Percentiles rank a stretch among this genome's conserved stretches.
Evolutionary conservation across 1,140 invertebrate genomes (phyloP).

Genomic region (Orchestia grillus): DNA sequence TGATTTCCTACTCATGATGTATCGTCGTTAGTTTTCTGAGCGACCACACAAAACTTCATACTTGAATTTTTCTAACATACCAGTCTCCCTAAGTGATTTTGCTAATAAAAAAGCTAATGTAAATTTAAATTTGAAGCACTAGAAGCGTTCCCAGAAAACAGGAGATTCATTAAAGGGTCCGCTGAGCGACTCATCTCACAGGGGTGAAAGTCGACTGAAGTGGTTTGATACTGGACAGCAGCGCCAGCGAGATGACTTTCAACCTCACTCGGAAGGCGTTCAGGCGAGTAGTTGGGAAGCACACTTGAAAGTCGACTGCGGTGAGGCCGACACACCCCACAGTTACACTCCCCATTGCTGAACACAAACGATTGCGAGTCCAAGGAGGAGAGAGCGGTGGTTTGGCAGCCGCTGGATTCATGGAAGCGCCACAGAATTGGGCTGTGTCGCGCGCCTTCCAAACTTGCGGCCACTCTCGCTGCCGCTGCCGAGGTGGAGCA

Average conservation of each 20-base stretch:
- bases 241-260: not conserved
- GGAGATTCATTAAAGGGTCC: not conserved
- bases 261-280: not conserved
- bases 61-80: not conserved
- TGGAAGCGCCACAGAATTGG: constrained; percentile 1
- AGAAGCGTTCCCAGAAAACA: not conserved
- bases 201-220: not conserved
- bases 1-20: not conserved
- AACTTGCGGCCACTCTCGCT: not conserved
- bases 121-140: not conserved
- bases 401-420: not conserved
- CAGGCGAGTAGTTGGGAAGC: not conserved
- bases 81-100: not conserved
- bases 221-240: not conserved
- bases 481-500: not conserved
- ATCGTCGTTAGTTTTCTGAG: not conserved
- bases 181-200: not conserved
- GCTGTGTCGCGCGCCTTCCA: not conserved
- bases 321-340: not conserved
- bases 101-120: not conserved
- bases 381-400: not conserved
- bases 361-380: not conserved
- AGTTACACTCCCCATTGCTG: not conserved
- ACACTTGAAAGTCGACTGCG: not conserved
- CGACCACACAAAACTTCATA: not conserved